phyloP scores from a whole-genome alignment of 2,888 invertebrate species.

The Lysandra bellargus region DNA sequence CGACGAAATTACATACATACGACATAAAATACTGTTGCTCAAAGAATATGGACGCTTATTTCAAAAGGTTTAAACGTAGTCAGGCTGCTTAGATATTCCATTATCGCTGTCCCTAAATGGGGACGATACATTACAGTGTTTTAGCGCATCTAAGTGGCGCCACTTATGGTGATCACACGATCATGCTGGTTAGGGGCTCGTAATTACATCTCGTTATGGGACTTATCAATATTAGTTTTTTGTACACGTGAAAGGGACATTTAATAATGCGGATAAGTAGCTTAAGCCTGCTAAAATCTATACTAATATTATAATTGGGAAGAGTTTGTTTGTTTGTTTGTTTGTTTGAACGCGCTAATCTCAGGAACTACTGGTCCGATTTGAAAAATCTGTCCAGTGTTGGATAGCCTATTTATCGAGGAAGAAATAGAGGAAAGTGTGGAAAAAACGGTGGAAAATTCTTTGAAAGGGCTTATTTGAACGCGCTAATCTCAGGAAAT shows the following conservation, averaged over 20 bases:
- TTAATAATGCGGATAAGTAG: not conserved
- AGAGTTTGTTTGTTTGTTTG: too few species aligned
- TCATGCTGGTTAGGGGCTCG: conserved; percentile 44
- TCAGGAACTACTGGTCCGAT: too few species aligned
- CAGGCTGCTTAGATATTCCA: conserved; percentile 55
- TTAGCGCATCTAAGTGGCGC: conserved; percentile 62
- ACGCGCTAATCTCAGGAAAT: too few species aligned
- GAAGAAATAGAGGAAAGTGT: too few species aligned
- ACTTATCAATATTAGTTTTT: not conserved
- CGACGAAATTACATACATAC: not conserved
- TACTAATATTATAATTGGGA: too few species aligned
- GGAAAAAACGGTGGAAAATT: too few species aligned
- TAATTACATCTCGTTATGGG: conserved; percentile 60
- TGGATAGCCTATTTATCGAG: too few species aligned
- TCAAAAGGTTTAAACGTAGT: conserved; percentile 8
- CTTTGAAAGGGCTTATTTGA: too few species aligned
- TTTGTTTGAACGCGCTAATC: too few species aligned
- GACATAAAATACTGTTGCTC: not conserved
- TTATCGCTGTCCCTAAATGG: conserved; percentile 59
- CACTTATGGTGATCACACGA: conserved; percentile 64
- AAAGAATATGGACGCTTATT: conserved; percentile 10
- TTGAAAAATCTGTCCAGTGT: too few species aligned
- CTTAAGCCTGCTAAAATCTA: not conserved
- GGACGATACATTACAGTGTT: conserved; percentile 62
- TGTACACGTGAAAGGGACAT: not conserved